Conservation (phyloP, 2,113 vertebrate genomes). For the Paradoxurus hermaphroditus region DNA sequence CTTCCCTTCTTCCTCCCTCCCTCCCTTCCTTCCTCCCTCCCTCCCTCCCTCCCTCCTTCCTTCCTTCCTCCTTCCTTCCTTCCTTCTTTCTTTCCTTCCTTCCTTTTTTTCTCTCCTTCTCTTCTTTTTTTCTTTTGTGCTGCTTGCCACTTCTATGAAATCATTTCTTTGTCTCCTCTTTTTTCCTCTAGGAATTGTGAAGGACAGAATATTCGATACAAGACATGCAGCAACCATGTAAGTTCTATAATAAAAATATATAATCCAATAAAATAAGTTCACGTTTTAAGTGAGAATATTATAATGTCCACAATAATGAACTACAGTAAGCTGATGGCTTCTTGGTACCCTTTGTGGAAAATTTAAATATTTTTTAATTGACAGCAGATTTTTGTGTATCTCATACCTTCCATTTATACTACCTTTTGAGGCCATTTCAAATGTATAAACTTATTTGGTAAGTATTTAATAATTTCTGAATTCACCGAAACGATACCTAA, state of each 20-base stretch:
- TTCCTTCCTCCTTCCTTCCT: rapidly evolving
- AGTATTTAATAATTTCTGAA: neutral
- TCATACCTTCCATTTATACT: conserved; percentile 55
- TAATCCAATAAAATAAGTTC: neutral
- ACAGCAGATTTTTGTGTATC: conserved; percentile 63
- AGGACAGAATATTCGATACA: conserved; percentile 95
- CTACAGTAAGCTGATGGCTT: neutral
- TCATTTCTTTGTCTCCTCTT: conserved; percentile 49
- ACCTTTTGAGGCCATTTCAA: neutral
- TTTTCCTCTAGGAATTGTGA: conserved; percentile 88
- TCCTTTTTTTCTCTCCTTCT: neutral
- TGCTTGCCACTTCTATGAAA: conserved; percentile 23
- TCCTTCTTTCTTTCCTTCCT: rapidly evolving
- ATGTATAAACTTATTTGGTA: neutral
- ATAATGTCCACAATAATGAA: neutral
- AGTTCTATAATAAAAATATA: conserved; percentile 78
- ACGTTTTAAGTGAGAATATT: neutral
- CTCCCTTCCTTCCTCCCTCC: neutral
- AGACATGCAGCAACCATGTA: conserved; percentile 94
- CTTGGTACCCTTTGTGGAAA: conserved; percentile 47
- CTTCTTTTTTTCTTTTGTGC: neutral
- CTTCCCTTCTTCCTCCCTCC: neutral
- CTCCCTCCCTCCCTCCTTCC: too few relatives aligned
- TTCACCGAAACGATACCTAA: neutral
- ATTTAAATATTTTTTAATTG: conserved; percentile 54